Base-by-base conservation (phyloP, 2,113 vertebrate genomes). In the Trematomus loennbergii region DNA sequence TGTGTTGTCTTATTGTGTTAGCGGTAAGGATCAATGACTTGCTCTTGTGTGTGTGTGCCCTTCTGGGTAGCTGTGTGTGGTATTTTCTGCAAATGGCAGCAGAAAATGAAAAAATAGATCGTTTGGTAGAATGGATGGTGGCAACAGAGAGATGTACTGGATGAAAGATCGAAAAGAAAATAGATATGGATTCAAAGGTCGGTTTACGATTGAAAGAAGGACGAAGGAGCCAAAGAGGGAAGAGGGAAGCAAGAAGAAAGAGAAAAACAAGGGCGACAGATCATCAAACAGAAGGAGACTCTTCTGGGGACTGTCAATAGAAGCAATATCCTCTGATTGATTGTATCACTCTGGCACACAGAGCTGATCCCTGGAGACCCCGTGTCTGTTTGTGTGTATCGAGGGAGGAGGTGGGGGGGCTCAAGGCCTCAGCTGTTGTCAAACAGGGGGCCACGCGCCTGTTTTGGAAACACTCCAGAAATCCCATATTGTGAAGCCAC, bases 311-410 rank as follows among this genome's bases (percentile, higher is more conserved):
- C 84, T 93, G 93, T 93, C 94, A 94, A 94, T 95, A 90, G 74
- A 93, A 73, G 89, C 89, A 93, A 94, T 94, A 93, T 90, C 79
- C 61, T 50, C 85, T 95, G 94, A 95, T 94, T 95, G 93, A 95
- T 95, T 91, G 89, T 93, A 84, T 88, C 86, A 84, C 77, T 84
- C 84, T 92, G 87, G 90, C 87, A 83, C 87, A 78, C 68, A 10
- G 87, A 73, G 83, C 49, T 52, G 60, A 57, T 91, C 89, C 85
- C 89, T 70, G 67, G 90, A 92, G 91, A 86, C 71, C 25, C 1
- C 72, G 53, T 66, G 62, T 79, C 72, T 71, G 48, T 70, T 29
- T 80, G 52, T 83, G 69, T 70, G 67, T 55, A 52, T 62, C 57
- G 50, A 61, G 76, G 36, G 64, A 40, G 48, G 25, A 36, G 68